Evolutionary conservation across 2,888 invertebrate genomes (phyloP), one percentile per base, ranked within the genome.

Genomic region (Diabrotica balteata): DNA sequence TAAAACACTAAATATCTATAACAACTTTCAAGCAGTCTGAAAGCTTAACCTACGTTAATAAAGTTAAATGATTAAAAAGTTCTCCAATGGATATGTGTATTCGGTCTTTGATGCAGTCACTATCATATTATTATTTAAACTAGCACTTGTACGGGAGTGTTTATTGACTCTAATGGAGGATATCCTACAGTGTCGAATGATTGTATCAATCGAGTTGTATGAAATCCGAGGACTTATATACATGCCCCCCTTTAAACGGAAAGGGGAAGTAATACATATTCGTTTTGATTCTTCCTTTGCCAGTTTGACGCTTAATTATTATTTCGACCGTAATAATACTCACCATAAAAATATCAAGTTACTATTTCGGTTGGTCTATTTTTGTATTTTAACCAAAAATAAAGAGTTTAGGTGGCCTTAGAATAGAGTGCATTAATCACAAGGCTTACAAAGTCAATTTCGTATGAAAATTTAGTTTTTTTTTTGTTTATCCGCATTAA

Each of bases 111-210:
- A 65, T 65, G 44, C 57, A 69, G 54, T 62, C 68, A 68, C 67
- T 71, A 68, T 67, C 69, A 65, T 66, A 67, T 62, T 63, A 67
- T 65, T 59, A 63, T 71, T 59, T 65, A 54, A 64, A 67, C 62
- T 65, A 54, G 65, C 71, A 66, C 70, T 70, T 55, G 68, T 63
- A 58, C 62, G 70, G 67, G 61, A 71, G 64, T 67, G 71, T 69
- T 71, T 69, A 71, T 71, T 71, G 71, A 67, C 65, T 71, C 60
- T 71, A 71, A 71, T 71, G 59, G 65, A 71, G 71, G 71, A 71
- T 71, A 71, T 71, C 71, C 71, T 71, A 63, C 68, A 57, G 59
- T 69, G 67, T 71, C 68, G 66, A 71, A 71, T 69, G 71, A 69
- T 71, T 68, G 68, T 67, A 66, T 69, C 71, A 68, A 71, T 69